Evolutionary conservation across 2,113 vertebrate genomes (phyloP).

Genomic region (Zosterops japonicus): DNA sequence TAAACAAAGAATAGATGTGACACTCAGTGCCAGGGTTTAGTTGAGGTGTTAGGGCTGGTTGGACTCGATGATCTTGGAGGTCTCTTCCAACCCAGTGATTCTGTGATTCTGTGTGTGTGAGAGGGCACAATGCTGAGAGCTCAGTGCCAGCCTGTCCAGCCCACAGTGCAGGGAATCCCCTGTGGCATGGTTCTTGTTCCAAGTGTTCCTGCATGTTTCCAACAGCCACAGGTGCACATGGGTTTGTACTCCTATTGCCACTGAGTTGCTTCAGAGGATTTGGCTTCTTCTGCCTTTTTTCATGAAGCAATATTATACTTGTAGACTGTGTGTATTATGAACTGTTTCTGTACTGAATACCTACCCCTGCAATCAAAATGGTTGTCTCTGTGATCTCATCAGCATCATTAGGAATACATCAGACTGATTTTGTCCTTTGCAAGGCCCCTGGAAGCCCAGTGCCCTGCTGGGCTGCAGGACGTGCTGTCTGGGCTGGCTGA

Average conservation of each 20-base stretch:
- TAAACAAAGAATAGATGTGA: too few species aligned
- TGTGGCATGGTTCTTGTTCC: rapidly evolving
- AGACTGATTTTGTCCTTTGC: neutral
- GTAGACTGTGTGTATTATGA: neutral
- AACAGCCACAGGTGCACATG: rapidly evolving
- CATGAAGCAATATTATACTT: neutral
- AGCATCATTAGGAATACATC: neutral
- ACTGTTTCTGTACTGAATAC: neutral
- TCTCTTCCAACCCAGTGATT: too few species aligned
- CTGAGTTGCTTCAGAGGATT: neutral
- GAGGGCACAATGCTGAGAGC: neutral
- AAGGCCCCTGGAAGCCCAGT: neutral
- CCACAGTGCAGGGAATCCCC: too few species aligned
- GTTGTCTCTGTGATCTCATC: neutral
- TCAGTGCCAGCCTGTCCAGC: neutral
- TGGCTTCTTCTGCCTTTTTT: neutral
- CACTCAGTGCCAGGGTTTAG: too few species aligned
- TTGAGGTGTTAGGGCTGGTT: too few species aligned
- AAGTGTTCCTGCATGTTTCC: neutral
- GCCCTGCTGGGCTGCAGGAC: neutral
- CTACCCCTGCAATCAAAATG: neutral
- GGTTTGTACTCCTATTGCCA: neutral
- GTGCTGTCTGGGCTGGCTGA: neutral
- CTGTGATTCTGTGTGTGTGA: too few species aligned
- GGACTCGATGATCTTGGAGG: too few species aligned